Conservation (phyloP, 2,888 invertebrate genomes). For the Pemphredon lugubris region DNA sequence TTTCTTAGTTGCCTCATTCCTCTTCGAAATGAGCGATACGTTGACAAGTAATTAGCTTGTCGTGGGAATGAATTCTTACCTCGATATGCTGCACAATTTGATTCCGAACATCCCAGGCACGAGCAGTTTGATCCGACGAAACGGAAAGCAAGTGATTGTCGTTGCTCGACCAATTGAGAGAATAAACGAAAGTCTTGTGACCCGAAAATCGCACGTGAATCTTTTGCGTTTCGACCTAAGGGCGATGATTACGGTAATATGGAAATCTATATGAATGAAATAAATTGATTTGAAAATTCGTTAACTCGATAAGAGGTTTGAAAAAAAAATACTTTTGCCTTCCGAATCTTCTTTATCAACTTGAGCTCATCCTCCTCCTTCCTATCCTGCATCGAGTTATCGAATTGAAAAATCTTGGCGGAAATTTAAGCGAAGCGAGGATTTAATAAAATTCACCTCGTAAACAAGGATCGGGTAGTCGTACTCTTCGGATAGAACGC, state of each 20-base stretch:
- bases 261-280: no score
- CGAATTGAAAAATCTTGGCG: no score
- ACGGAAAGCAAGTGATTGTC: constrained; percentile 83
- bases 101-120: constrained; percentile 83
- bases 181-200: constrained; percentile 86
- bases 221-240: constrained; percentile 81
- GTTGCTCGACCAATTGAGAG: constrained; percentile 84
- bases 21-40: no score
- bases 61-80: constrained; percentile 67
- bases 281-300: no score
- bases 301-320: no score
- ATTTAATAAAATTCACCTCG: constrained; percentile 80
- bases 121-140: constrained; percentile 87
- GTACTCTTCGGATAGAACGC: constrained; percentile 82
- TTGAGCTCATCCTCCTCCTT: not conserved
- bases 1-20: no score
- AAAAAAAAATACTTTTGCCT: no score
- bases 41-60: no score
- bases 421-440: not conserved
- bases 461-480: constrained; percentile 82
- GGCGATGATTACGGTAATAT: no score
- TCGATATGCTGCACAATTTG: constrained; percentile 78
- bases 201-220: constrained; percentile 81
- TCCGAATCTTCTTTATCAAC: no score
- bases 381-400: no score